These are phyloP conservation scores for Rhamnusium bicolor DNA, from an alignment of 2,888 invertebrate genomes.

Conservation along the genomic window DNA sequence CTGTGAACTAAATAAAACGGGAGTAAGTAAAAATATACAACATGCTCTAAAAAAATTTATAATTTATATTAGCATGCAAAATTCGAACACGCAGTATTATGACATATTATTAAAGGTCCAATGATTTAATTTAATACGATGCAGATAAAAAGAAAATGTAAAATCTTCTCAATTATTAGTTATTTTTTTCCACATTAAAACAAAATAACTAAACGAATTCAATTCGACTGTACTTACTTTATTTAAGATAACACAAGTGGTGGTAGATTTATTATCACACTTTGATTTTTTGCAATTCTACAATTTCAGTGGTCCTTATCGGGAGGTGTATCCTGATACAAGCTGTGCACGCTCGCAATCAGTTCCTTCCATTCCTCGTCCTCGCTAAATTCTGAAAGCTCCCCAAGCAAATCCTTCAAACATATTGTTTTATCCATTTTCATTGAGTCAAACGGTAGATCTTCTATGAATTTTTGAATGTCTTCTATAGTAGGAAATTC, in stretches of 20 bases:
- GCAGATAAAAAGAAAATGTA: no score
- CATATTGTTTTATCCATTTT: slow-evolving; percentile 56
- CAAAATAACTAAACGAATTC: background rate
- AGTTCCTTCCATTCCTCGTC: slow-evolving; percentile 64
- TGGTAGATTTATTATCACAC: background rate
- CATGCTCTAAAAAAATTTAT: no score
- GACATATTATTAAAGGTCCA: no score
- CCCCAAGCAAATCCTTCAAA: slow-evolving; percentile 61
- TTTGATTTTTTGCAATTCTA: background rate
- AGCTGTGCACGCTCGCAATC: slow-evolving; percentile 60
- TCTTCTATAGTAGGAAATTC: slow-evolving; percentile 61
- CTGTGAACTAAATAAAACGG: no score
- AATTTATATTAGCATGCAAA: no score
- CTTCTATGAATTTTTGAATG: slow-evolving; percentile 62
- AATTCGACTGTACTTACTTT: slow-evolving; percentile 27
- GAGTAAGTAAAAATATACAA: no score
- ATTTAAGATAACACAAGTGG: slow-evolving; percentile 6
- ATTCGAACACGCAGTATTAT: no score
- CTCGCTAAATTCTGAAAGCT: slow-evolving; percentile 61
- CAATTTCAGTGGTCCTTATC: background rate
- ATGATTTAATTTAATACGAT: no score
- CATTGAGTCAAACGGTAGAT: slow-evolving; percentile 59
- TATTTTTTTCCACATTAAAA: no score
- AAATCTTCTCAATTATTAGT: no score
- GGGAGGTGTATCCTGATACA: slow-evolving; percentile 72